phyloP scores from a whole-genome alignment of 1,140 invertebrate species.

The Drosophila subobscura region DNA sequence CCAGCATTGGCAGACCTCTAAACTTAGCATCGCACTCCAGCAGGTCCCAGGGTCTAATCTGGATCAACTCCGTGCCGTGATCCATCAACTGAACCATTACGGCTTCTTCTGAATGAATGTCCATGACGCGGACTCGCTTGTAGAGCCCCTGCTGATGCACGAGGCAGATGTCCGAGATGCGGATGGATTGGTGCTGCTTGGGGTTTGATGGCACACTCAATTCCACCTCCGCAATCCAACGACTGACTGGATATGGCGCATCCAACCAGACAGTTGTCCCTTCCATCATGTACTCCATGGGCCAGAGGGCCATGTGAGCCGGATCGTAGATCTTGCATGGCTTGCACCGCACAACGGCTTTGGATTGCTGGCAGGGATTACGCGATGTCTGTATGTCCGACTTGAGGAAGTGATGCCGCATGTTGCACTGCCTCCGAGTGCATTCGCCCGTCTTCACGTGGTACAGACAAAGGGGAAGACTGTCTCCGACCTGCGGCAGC shows the following conservation, averaged over 20 bases:
- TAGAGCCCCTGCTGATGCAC: background rate
- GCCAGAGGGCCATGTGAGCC: conserved; percentile 36
- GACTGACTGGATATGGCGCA: background rate
- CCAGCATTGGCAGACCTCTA: conserved; percentile 13
- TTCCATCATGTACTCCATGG: conserved; percentile 24
- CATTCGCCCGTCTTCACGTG: conserved; percentile 33
- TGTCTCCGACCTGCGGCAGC: background rate
- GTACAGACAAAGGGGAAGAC: conserved; percentile 10
- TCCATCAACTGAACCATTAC: conserved; percentile 56
- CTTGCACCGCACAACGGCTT: conserved; percentile 29
- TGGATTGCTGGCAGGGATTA: conserved; percentile 9
- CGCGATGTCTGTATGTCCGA: conserved; percentile 5
- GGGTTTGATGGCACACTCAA: conserved; percentile 27
- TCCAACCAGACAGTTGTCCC: conserved; percentile 13
- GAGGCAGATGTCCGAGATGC: conserved; percentile 45
- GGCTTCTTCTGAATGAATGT: background rate
- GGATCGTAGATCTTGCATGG: conserved; percentile 29
- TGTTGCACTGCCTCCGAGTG: conserved; percentile 3
- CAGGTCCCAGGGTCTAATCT: conserved; percentile 19
- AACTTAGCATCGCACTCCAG: conserved; percentile 32
- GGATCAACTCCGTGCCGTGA: conserved; percentile 31
- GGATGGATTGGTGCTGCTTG: background rate
- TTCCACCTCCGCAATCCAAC: conserved; percentile 6
- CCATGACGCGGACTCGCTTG: conserved; percentile 49
- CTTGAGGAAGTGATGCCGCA: conserved; percentile 28